Conservation (phyloP, 1,140 invertebrate genomes). For the Microplitis mediator region DNA sequence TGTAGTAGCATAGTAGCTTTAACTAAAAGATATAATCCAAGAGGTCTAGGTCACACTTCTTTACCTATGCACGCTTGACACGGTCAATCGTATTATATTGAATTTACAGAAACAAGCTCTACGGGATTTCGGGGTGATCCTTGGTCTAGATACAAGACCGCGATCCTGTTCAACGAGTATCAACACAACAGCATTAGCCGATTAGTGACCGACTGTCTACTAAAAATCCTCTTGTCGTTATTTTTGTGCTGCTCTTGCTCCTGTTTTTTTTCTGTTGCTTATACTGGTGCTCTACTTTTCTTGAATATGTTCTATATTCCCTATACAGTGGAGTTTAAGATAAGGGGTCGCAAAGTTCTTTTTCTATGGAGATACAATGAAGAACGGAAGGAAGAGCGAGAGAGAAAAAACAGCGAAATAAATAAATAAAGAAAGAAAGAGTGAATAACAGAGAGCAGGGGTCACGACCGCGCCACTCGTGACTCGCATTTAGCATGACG, state of each 20-base stretch:
- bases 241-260: not conserved
- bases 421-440: not conserved
- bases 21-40: not conserved
- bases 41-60: constrained; percentile 23
- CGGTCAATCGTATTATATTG: constrained; percentile 17
- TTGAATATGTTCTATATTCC: not conserved
- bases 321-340: not conserved
- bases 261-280: not conserved
- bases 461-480: constrained; percentile 25
- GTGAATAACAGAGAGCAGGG: not conserved
- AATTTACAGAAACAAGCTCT: not conserved
- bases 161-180: constrained; percentile 14
- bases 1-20: not conserved
- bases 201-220: constrained; percentile 23
- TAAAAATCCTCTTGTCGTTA: not conserved
- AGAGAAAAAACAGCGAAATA: not conserved
- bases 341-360: not conserved
- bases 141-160: constrained; percentile 3
- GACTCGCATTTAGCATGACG: constrained; percentile 11
- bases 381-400: not conserved
- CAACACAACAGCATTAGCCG: constrained; percentile 24
- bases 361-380: not conserved
- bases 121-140: not conserved
- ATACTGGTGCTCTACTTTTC: not conserved
- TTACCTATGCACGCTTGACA: constrained; percentile 10